Evolutionary conservation across 30 jellyfish, hydroid and myxozoan species (phyloP), one percentile per base, ranked within the genome.

Genomic region (Catostylus mosaicus): DNA sequence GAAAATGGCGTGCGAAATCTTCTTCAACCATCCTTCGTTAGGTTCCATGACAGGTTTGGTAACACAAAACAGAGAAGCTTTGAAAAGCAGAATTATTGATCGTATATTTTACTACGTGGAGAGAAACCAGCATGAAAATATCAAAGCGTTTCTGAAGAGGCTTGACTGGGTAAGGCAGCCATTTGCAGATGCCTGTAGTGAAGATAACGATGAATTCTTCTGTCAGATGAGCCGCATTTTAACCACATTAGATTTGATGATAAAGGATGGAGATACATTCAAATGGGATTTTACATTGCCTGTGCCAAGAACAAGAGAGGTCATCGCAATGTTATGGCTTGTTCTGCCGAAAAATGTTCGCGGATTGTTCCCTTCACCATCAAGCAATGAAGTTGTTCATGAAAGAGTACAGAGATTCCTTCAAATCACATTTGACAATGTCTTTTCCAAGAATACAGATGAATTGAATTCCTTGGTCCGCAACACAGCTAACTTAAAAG

Each of bases 141-240:
- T 73, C 45, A 73, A 73, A 33, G 65, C 20, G 12, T 73, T 73
- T 32, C 3, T 73, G 18, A 56, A 48, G 20, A 46, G 72, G 23
- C 30, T 73, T 30, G 72, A n/a, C 14, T 73, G 84, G 84, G 84
- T 73, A 10, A 73, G 48, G 22, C 67, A 73, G 61, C 54, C 57
- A 26, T 73, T 73, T 73, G 29, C 30, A 3, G 56, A 73, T 12
- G 73, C 73, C 22, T 46, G 71, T 10, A 30, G 38, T 1, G 22
- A 16, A 29, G 22, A 8, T 10, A 12, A 48, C 24, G 73, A 23
- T 16, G 26, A 23, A 5, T 59, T 59, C 38, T 7, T 23, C 5
- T 3, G 3, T 27, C 32, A 59, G 20, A 27, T 59, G 71, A 22
- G 43, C 26, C 71, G 38, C 43, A 2, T 59, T 1, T 37, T 59